Percentiles rank a stretch among this genome's conserved stretches.
Conservation (phyloP, 2,113 vertebrate genomes). For the Sapajus apella region DNA sequence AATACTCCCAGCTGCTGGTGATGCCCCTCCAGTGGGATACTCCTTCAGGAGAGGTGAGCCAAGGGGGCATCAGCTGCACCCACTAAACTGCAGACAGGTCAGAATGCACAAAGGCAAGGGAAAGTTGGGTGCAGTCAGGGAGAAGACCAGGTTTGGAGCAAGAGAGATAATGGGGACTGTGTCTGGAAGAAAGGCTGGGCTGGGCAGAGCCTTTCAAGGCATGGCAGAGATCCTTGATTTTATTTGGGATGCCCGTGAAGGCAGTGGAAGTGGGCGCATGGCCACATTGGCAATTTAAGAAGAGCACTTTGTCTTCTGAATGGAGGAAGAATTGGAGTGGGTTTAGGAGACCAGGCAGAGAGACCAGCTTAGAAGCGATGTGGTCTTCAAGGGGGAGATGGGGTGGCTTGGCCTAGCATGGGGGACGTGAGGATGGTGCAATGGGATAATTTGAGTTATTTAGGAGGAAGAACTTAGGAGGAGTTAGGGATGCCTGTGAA, state of each 20-base stretch:
- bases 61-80: no score
- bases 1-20: neutral
- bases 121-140: neutral
- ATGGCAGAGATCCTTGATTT: neutral
- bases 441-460: neutral
- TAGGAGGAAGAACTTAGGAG: neutral
- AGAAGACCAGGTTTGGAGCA: neutral
- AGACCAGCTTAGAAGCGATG: neutral
- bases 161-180: no score
- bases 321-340: neutral
- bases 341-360: neutral
- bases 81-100: neutral
- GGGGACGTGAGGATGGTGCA: neutral
- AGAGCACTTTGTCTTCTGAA: neutral
- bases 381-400: neutral
- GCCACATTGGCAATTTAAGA: neutral
- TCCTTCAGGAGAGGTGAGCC: neutral
- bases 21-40: no score
- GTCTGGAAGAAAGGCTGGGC: neutral
- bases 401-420: neutral
- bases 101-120: no score
- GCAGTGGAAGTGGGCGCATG: no score
- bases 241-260: neutral
- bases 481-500: neutral
- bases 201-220: neutral